Percentiles rank a stretch among this genome's conserved stretches.
These are phyloP conservation scores for Willisornis vidua DNA, from an alignment of 2,113 vertebrate species.

Conservation along the genomic window DNA sequence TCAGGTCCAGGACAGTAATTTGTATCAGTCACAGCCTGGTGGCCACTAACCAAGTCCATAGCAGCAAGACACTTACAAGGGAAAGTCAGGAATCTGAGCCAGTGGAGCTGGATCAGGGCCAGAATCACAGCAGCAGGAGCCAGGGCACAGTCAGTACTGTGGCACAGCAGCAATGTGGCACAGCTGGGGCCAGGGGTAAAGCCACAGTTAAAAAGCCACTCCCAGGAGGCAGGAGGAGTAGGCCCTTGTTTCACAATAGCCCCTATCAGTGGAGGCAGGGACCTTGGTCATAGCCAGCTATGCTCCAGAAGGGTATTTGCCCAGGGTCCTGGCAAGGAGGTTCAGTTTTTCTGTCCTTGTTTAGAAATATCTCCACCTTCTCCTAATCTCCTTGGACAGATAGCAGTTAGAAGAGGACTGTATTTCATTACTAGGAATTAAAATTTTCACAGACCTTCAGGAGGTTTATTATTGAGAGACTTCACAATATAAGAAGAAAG, in stretches of 20 bases:
- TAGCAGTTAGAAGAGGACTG: not conserved
- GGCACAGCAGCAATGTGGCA: not conserved
- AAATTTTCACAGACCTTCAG: not conserved
- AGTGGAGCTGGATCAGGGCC: not conserved
- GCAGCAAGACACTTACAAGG: not conserved
- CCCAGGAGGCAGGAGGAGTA: not conserved
- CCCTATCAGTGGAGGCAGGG: not conserved
- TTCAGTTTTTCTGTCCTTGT: not conserved
- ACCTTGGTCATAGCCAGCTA: not conserved
- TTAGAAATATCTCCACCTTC: not conserved
- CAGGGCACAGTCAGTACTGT: fast-evolving
- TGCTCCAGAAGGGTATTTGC: not conserved
- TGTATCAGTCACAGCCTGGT: fast-evolving
- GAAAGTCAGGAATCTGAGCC: not conserved
- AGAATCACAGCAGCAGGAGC: not conserved
- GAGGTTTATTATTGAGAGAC: not conserved
- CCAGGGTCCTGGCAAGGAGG: not conserved
- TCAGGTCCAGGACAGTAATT: fast-evolving
- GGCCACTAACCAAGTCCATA: not conserved
- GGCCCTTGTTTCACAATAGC: not conserved
- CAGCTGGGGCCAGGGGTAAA: not conserved
- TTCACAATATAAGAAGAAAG: not conserved
- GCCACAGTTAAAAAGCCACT: not conserved
- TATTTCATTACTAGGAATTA: not conserved
- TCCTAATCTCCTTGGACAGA: not conserved